These are phyloP conservation scores for Ephestia elutella DNA, from an alignment of 1,140 invertebrate species.

Conservation along the genomic window DNA sequence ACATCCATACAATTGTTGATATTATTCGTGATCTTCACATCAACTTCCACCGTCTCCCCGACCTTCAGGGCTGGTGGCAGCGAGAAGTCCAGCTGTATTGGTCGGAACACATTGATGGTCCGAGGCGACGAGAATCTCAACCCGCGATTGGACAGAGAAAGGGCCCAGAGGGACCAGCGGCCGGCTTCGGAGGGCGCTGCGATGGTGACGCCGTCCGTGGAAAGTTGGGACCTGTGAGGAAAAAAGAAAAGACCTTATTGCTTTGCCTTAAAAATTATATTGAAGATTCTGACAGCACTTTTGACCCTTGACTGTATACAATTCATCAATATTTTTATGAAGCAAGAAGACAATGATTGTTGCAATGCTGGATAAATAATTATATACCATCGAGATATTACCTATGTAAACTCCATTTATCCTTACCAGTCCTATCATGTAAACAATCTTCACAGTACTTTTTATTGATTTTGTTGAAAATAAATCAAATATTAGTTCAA, in stretches of 20 bases:
- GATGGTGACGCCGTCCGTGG: constrained; percentile 74
- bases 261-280: no score
- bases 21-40: constrained; percentile 79
- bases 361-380: no score
- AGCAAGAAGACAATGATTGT: no score
- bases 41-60: constrained; percentile 77
- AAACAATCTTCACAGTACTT: no score
- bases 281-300: no score
- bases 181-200: constrained; percentile 75
- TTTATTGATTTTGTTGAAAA: no score
- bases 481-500: no score
- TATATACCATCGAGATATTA: no score
- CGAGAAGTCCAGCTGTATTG: constrained; percentile 76
- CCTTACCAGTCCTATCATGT: no score
- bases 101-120: constrained; percentile 75
- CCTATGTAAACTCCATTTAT: no score
- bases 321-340: no score
- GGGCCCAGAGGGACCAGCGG: constrained; percentile 76
- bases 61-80: constrained; percentile 75
- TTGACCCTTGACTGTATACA: no score
- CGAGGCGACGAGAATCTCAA: constrained; percentile 75
- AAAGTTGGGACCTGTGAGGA: constrained; percentile 45
- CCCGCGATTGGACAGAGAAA: constrained; percentile 71
- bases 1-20: constrained; percentile 80
- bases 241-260: constrained; percentile 1